phyloP scores from a whole-genome alignment of 2,113 vertebrate genomes.

The Alexandromys fortis region DNA sequence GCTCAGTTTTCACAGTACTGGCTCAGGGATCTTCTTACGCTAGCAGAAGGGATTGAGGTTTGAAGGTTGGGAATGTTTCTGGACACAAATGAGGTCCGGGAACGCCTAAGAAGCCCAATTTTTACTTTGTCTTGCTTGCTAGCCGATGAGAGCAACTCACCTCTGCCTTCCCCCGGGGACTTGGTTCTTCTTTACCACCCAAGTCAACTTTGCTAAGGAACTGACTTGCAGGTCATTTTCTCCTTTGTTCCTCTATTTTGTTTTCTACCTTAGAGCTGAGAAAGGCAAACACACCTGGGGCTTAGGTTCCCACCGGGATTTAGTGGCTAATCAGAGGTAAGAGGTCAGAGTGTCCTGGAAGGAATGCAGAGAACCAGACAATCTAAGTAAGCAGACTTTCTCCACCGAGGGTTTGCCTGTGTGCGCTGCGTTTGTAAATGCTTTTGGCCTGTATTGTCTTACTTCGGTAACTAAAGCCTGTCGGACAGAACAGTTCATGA shows the following conservation, averaged over 20 bases:
- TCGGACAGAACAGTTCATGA: neutral
- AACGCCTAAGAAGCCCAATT: slow-evolving; percentile 13
- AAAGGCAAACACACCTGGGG: neutral
- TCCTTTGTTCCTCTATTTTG: neutral
- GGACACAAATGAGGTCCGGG: neutral
- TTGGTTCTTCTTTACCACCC: neutral
- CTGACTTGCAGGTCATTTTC: neutral
- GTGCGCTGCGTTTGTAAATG: neutral
- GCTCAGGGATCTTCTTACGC: slow-evolving; percentile 28
- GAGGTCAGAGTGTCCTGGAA: neutral
- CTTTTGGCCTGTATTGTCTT: neutral
- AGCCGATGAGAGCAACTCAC: neutral
- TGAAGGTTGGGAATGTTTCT: neutral
- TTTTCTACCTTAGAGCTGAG: neutral
- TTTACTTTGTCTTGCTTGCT: neutral
- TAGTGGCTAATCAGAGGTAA: neutral
- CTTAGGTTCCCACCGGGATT: neutral
- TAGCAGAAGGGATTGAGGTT: slow-evolving; percentile 56
- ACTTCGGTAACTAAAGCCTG: neutral
- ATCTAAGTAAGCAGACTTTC: neutral
- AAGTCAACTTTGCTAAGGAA: neutral
- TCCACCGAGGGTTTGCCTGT: neutral
- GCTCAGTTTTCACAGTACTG: slow-evolving; percentile 61
- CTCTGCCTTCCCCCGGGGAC: neutral
- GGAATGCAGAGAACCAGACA: neutral